Conservation (phyloP, 2,888 invertebrate genomes). For the Troglohyphantes excavatus region DNA sequence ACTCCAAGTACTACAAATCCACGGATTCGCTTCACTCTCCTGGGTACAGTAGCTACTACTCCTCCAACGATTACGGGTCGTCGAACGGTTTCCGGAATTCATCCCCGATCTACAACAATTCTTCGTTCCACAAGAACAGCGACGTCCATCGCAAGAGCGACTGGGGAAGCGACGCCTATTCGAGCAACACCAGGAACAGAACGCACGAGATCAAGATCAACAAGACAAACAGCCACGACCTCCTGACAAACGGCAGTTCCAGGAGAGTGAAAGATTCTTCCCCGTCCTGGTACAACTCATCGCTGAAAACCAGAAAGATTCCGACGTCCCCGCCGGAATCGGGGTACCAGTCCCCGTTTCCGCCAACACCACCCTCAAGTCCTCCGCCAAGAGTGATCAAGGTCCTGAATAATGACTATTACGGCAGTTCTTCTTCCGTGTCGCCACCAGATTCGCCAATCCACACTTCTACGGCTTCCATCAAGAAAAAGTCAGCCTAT, state of each 20-base stretch:
- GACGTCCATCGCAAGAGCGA: conserved; percentile 36
- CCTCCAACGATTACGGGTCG: conserved; percentile 62
- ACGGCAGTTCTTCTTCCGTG: conserved; percentile 68
- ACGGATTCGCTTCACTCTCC: conserved; percentile 71
- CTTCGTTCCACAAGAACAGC: conserved; percentile 44
- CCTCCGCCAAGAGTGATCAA: conserved; percentile 73
- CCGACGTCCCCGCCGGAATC: conserved; percentile 75
- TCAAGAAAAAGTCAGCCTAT: conserved; percentile 52
- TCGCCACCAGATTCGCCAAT: conserved; percentile 64
- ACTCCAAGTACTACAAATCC: conserved; percentile 73
- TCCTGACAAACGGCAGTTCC: conserved; percentile 44
- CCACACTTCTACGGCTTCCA: conserved; percentile 50
- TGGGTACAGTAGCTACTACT: conserved; percentile 68
- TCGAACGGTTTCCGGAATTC: conserved; percentile 47
- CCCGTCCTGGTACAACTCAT: conserved; percentile 39
- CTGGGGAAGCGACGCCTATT: conserved; percentile 49
- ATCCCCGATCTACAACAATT: conserved; percentile 66
- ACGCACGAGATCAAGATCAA: conserved; percentile 58
- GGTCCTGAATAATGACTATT: conserved; percentile 56
- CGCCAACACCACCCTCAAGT: conserved; percentile 73
- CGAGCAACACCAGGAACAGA: conserved; percentile 14
- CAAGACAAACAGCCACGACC: conserved; percentile 51
- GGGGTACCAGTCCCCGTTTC: conserved; percentile 73
- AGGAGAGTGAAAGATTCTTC: conserved; percentile 17
- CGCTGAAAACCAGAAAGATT: conserved; percentile 45